phyloP scores from a whole-genome alignment of 2,888 invertebrate genomes.

The Torymus tubicola region DNA sequence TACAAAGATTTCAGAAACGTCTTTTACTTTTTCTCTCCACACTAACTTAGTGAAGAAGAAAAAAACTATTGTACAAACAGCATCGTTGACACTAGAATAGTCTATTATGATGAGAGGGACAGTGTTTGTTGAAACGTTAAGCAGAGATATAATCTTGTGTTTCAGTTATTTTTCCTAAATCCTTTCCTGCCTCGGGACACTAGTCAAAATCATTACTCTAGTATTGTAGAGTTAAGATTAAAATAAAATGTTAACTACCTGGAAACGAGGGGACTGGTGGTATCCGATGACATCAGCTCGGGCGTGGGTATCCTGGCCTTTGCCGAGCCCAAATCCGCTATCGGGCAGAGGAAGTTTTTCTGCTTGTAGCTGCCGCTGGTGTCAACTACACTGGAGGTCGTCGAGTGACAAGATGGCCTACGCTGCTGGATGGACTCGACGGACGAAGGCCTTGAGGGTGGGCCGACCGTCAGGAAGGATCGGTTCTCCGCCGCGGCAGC shows the following conservation, averaged over 20 bases:
- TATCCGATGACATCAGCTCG: conserved; percentile 49
- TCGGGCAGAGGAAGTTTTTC: conserved; percentile 49
- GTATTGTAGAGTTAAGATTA: not conserved
- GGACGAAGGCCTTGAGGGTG: conserved; percentile 59
- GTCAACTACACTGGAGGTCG: conserved; percentile 30
- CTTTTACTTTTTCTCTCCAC: no score
- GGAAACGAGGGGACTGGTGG: conserved; percentile 56
- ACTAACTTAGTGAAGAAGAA: no score
- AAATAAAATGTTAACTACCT: conserved; percentile 8
- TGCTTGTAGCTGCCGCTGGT: conserved; percentile 33
- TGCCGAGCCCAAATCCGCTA: conserved; percentile 50
- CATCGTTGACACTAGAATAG: no score
- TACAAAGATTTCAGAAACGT: no score
- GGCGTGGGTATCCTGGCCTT: conserved; percentile 57
- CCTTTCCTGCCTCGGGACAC: no score
- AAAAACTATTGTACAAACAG: no score
- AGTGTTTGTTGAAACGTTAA: no score
- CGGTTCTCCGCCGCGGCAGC: conserved; percentile 63
- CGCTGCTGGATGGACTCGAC: conserved; percentile 63
- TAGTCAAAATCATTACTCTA: no score
- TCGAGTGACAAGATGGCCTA: conserved; percentile 60
- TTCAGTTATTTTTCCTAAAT: no score
- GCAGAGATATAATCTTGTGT: no score
- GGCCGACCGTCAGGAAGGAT: conserved; percentile 63
- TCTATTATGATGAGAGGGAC: no score